Percentiles rank a stretch among this genome's conserved stretches.
These are phyloP conservation scores for Chromoteleia sp. DNA, from an alignment of 2,888 invertebrate species.

Conservation along the genomic window DNA sequence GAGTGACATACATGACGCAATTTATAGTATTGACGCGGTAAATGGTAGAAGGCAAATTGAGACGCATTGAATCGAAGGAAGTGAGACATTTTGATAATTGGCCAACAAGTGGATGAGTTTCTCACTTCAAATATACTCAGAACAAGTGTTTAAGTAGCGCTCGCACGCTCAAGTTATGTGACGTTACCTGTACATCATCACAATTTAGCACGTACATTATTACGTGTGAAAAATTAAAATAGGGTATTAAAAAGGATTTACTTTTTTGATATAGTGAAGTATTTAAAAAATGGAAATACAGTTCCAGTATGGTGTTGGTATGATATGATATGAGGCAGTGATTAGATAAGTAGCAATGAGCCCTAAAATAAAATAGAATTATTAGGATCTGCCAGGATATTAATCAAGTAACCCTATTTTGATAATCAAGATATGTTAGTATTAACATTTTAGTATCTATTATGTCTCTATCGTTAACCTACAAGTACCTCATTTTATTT, in stretches of 20 bases:
- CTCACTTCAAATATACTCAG: constrained; percentile 19
- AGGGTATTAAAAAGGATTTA: background rate
- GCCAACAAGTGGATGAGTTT: constrained; percentile 32
- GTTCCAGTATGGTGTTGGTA: no score
- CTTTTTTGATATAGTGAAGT: no score
- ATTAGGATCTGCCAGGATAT: no score
- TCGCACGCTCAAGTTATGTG: constrained; percentile 12
- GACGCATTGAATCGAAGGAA: constrained; percentile 43
- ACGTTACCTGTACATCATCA: constrained; percentile 1
- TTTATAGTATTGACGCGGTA: constrained; percentile 39
- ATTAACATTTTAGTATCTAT: no score
- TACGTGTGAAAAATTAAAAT: background rate
- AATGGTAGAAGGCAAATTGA: constrained; percentile 40
- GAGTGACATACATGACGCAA: constrained; percentile 14
- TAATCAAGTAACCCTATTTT: no score
- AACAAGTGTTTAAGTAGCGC: constrained; percentile 31
- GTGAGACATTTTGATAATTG: constrained; percentile 59
- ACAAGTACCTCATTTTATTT: no score
- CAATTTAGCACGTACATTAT: constrained; percentile 10
- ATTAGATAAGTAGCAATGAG: no score
- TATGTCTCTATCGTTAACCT: no score
- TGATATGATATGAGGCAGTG: no score
- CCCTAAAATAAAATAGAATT: no score
- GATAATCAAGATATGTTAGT: no score
- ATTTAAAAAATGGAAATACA: no score